Conservation (phyloP, 1,140 invertebrate species). For the Ganaspis sp. region DNA sequence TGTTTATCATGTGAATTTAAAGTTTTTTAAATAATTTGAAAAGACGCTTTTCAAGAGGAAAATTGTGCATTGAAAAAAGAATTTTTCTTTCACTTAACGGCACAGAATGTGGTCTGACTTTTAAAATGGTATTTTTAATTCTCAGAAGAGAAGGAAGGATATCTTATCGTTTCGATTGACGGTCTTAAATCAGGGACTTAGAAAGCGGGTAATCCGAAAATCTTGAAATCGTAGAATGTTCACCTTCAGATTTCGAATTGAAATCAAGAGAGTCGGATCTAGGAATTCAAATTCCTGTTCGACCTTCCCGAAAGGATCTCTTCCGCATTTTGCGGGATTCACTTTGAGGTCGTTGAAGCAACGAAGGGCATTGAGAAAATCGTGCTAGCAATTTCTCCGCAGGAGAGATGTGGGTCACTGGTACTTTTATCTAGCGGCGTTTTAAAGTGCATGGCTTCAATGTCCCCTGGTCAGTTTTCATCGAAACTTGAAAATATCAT, state of each 20-base stretch:
- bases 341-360: slow-evolving; percentile 22
- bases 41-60: no score
- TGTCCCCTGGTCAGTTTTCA: slow-evolving; percentile 50
- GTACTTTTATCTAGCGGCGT: slow-evolving; percentile 57
- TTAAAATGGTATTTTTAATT: no score
- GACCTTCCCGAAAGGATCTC: slow-evolving; percentile 7
- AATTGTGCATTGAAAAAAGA: no score
- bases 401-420: slow-evolving; percentile 51
- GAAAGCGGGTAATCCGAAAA: slow-evolving; percentile 6
- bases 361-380: slow-evolving; percentile 37
- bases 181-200: slow-evolving; percentile 3
- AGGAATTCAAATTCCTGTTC: slow-evolving; percentile 1
- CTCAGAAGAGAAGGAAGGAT: background rate
- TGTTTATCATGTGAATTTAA: no score
- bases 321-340: slow-evolving; percentile 15
- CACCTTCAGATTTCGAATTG: slow-evolving; percentile 10
- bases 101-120: no score
- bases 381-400: slow-evolving; percentile 49
- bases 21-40: no score
- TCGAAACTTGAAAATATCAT: no score
- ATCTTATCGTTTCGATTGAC: background rate
- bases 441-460: slow-evolving; percentile 37
- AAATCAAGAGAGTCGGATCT: slow-evolving; percentile 12
- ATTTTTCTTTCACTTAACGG: no score
- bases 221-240: slow-evolving; percentile 19